phyloP scores from a whole-genome alignment of 2,888 invertebrate genomes.

The Serripes groenlandicus region DNA sequence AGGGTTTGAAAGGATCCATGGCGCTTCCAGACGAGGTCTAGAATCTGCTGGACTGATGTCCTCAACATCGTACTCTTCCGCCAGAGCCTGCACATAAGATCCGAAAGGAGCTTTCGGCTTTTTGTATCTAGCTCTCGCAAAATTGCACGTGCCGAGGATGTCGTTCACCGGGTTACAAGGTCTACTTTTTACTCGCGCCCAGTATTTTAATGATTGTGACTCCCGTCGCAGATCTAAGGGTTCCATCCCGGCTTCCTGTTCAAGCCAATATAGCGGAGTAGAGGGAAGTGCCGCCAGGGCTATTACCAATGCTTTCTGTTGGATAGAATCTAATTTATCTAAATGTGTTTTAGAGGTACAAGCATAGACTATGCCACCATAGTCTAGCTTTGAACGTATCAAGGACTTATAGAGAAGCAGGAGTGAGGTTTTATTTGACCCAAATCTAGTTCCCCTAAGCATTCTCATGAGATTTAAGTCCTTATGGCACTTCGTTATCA shows the following conservation, averaged over 20 bases:
- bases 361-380: constrained; percentile 19
- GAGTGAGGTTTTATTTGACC: constrained; percentile 1
- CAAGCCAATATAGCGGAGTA: neutral
- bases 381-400: constrained; percentile 17
- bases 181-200: neutral
- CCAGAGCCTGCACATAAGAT: neutral
- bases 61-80: neutral
- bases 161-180: constrained; percentile 9
- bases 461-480: constrained; percentile 29
- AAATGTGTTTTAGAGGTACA: neutral
- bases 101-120: neutral
- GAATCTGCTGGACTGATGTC: neutral
- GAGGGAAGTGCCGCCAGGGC: constrained; percentile 11
- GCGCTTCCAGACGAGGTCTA: neutral
- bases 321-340: neutral
- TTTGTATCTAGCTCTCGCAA: neutral
- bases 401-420: constrained; percentile 10
- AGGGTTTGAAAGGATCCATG: neutral
- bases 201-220: constrained; percentile 15
- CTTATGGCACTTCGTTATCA: neutral
- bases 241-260: constrained; percentile 1
- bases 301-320: constrained; percentile 13
- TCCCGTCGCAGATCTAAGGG: constrained; percentile 1
- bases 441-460: constrained; percentile 21
- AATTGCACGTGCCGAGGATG: constrained; percentile 1